Percentiles rank a stretch among this genome's conserved stretches.
These are phyloP conservation scores for Thamnophis sirtalis DNA, from an alignment of 2,113 vertebrate species.

Conservation along the genomic window DNA sequence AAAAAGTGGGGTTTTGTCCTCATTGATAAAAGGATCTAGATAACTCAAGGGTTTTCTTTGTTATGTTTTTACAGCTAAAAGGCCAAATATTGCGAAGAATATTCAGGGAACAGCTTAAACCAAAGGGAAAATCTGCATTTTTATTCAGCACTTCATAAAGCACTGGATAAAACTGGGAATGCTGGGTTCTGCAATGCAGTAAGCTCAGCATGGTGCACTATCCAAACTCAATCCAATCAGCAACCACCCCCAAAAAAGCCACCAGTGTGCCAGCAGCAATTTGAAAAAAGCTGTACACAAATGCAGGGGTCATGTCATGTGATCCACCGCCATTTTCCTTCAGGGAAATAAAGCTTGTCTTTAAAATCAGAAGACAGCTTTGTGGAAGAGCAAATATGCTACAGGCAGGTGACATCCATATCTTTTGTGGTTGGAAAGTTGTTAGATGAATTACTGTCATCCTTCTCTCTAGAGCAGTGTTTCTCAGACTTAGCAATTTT, in stretches of 20 bases:
- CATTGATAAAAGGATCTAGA: conserved; percentile 30
- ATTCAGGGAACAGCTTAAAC: neutral
- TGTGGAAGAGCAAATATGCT: conserved; percentile 23
- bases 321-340: neutral
- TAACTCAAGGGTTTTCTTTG: neutral
- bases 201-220: neutral
- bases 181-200: neutral
- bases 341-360: neutral
- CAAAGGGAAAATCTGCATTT: neutral
- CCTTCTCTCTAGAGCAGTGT: neutral
- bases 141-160: neutral
- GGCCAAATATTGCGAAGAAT: neutral
- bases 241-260: neutral
- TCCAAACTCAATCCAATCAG: neutral
- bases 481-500: neutral
- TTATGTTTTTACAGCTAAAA: neutral
- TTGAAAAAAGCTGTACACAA: neutral
- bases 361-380: neutral
- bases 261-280: neutral
- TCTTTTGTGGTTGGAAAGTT: neutral
- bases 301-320: too few species aligned
- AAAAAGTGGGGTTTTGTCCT: conserved; percentile 50
- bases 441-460: neutral
- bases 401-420: neutral
- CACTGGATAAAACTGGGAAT: neutral